A percentile compares a stretch with the other conserved stretches of the same genome.
Evolutionary conservation across 1,140 invertebrate genomes (phyloP).

Genomic region (Bombus huntii): DNA sequence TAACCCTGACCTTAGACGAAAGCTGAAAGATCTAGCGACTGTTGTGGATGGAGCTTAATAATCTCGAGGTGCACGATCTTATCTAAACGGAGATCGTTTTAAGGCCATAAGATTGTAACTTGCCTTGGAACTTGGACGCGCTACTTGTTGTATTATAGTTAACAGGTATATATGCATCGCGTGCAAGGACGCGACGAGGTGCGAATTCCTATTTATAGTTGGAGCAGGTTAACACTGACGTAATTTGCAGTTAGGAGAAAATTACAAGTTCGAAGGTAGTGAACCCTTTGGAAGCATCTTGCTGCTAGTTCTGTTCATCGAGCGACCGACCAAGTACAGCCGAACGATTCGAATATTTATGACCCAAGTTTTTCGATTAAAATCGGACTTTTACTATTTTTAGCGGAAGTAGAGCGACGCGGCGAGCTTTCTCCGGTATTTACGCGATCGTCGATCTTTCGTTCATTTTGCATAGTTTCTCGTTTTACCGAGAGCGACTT

Average conservation of each 20-base stretch:
- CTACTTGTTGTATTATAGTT: constrained; percentile 18
- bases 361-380: background rate
- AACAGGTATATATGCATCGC: constrained; percentile 43
- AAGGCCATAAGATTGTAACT: constrained; percentile 72
- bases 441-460: background rate
- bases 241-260: background rate
- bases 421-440: background rate
- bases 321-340: background rate
- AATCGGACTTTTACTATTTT: background rate
- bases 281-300: background rate
- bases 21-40: background rate
- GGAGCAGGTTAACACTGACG: background rate
- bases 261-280: background rate
- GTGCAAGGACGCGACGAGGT: constrained; percentile 58
- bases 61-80: background rate
- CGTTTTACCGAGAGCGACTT: background rate
- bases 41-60: too few relatives aligned
- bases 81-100: constrained; percentile 50
- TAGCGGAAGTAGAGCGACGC: background rate
- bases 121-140: constrained; percentile 67
- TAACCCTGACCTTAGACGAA: background rate
- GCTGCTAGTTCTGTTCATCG: background rate
- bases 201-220: constrained; percentile 6
- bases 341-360: background rate
- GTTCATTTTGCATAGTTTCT: background rate